Conservation (phyloP, 2,113 vertebrate genomes). For the Irena cyanogastra region DNA sequence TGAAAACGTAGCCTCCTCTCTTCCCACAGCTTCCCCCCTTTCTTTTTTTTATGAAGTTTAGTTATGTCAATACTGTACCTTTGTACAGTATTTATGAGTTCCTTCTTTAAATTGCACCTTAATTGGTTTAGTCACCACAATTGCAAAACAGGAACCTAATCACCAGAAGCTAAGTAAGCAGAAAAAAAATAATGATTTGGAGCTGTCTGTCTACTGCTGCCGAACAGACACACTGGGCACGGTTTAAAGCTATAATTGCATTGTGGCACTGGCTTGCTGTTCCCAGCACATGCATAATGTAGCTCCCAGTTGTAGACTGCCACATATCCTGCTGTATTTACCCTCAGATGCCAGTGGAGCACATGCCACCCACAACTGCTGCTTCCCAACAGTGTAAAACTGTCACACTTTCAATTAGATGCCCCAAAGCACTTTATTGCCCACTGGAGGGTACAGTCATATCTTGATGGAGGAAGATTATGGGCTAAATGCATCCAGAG, state of each 20-base stretch:
- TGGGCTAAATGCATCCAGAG: slow-evolving; percentile 29
- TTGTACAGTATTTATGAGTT: slow-evolving; percentile 71
- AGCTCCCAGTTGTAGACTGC: slow-evolving; percentile 55
- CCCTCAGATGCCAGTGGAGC: slow-evolving; percentile 48
- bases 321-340: slow-evolving; percentile 59
- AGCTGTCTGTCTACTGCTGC: slow-evolving; percentile 33
- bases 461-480: slow-evolving; percentile 46
- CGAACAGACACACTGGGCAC: slow-evolving; percentile 13
- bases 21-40: not conserved
- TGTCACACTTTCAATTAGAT: slow-evolving; percentile 61
- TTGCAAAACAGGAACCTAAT: slow-evolving; percentile 68
- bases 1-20: slow-evolving; percentile 25
- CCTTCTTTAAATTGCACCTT: slow-evolving; percentile 69
- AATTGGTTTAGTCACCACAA: slow-evolving; percentile 69
- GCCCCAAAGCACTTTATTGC: slow-evolving; percentile 59
- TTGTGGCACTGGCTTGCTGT: slow-evolving; percentile 58
- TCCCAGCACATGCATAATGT: slow-evolving; percentile 58
- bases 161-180: slow-evolving; percentile 54
- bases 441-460: slow-evolving; percentile 47
- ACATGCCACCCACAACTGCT: slow-evolving; percentile 42
- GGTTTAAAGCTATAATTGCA: slow-evolving; percentile 60
- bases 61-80: slow-evolving; percentile 58
- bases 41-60: slow-evolving; percentile 32
- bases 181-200: slow-evolving; percentile 62
- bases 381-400: slow-evolving; percentile 48